A percentile compares a stretch with the other conserved stretches of the same genome.
Evolutionary conservation across 2,888 invertebrate genomes (phyloP).

Genomic region (Chelonus formosanus): DNA sequence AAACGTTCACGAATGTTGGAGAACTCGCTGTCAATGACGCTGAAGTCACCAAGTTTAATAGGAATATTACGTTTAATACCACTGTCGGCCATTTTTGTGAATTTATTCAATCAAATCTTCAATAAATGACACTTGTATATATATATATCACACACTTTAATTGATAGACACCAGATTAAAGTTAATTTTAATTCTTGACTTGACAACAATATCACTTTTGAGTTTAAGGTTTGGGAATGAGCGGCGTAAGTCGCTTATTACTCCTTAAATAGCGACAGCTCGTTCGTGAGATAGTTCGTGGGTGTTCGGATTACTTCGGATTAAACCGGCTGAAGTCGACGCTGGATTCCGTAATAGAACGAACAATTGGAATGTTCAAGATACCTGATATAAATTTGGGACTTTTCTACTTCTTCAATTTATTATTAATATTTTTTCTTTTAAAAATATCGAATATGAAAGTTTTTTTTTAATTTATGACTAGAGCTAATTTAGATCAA

Average conservation of each 20-base stretch:
- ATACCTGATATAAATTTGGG: too few relatives aligned
- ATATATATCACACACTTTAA: slow-evolving; percentile 28
- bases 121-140: not conserved
- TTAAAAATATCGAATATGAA: too few relatives aligned
- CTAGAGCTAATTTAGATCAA: too few relatives aligned
- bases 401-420: too few relatives aligned
- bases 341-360: not conserved
- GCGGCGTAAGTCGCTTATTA: slow-evolving; percentile 53
- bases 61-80: slow-evolving; percentile 89
- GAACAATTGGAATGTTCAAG: slow-evolving; percentile 2
- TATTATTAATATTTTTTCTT: too few relatives aligned
- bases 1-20: slow-evolving; percentile 94
- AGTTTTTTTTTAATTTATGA: not conserved
- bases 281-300: slow-evolving; percentile 44
- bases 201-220: slow-evolving; percentile 13
- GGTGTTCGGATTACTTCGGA: slow-evolving; percentile 45
- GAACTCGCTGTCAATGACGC: slow-evolving; percentile 96
- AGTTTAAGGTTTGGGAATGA: slow-evolving; percentile 52
- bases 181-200: slow-evolving; percentile 16
- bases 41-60: slow-evolving; percentile 92
- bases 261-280: slow-evolving; percentile 59
- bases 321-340: slow-evolving; percentile 28
- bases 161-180: slow-evolving; percentile 19
- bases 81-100: slow-evolving; percentile 79
- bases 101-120: not conserved